These are phyloP conservation scores for Capitella teleta DNA, from an alignment of 1,140 invertebrate species.

Conservation along the genomic window DNA sequence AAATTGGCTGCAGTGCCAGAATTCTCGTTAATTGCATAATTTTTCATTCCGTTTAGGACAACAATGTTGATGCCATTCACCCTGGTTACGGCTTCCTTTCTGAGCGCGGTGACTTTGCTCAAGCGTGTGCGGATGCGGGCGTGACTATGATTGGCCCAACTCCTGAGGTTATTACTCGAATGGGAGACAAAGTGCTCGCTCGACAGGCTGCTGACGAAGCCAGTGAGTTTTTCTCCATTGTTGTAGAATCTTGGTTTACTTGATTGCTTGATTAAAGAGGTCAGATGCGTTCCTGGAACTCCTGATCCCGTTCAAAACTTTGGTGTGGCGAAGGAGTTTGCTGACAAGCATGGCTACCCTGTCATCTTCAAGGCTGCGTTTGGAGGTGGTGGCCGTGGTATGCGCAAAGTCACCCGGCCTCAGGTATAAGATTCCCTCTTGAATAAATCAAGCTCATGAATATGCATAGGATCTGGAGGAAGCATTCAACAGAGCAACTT, in stretches of 20 bases:
- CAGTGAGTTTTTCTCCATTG: too few relatives aligned
- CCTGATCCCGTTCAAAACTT: slow-evolving; percentile 76
- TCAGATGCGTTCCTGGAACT: slow-evolving; percentile 67
- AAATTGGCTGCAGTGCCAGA: too few relatives aligned
- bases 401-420: slow-evolving; percentile 89
- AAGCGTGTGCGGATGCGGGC: slow-evolving; percentile 81
- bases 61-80: slow-evolving; percentile 94
- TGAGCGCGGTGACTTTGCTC: slow-evolving; percentile 92
- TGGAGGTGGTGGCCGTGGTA: slow-evolving; percentile 95
- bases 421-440: too few relatives aligned
- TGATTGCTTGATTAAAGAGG: too few relatives aligned
- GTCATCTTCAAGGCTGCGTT: slow-evolving; percentile 99
- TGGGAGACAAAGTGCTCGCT: slow-evolving; percentile 95
- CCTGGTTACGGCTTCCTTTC: slow-evolving; percentile 98
- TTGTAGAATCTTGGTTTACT: too few relatives aligned
- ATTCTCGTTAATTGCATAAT: too few relatives aligned
- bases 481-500: slow-evolving; percentile 80
- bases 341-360: slow-evolving; percentile 82
- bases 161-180: slow-evolving; percentile 84
- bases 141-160: slow-evolving; percentile 92
- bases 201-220: slow-evolving; percentile 78
- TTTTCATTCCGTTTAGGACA: too few relatives aligned
- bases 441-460: too few relatives aligned
- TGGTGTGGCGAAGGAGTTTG: slow-evolving; percentile 84
- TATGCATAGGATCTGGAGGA: slow-evolving; percentile 68